phyloP scores from a whole-genome alignment of 2,797 vertebrate species.

The Sparidentex hasta region DNA sequence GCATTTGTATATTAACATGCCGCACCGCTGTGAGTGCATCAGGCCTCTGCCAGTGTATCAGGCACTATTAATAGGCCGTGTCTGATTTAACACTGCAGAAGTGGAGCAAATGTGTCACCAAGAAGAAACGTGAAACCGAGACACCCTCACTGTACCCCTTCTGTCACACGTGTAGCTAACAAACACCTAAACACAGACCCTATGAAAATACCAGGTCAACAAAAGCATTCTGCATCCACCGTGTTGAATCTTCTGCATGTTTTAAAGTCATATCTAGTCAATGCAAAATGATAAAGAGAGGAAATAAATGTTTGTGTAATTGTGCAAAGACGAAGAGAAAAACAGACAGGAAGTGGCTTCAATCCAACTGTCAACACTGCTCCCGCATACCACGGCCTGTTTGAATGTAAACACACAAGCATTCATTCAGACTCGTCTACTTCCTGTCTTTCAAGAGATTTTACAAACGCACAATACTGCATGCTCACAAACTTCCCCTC shows the following conservation, averaged over 20 bases:
- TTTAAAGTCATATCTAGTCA: background rate
- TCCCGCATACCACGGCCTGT: conserved; percentile 4
- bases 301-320: background rate
- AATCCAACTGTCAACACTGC: background rate
- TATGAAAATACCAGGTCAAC: background rate
- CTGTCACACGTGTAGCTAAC: conserved; percentile 14
- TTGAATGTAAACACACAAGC: conserved; percentile 60
- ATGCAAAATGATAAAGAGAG: background rate
- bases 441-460: conserved; percentile 51
- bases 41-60: background rate
- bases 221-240: background rate
- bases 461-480: background rate
- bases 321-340: background rate
- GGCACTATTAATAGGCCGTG: conserved; percentile 59
- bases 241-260: background rate
- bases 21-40: background rate
- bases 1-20: background rate
- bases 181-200: background rate
- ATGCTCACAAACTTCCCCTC: background rate
- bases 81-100: conserved; percentile 42
- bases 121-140: conserved; percentile 24
- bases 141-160: conserved; percentile 23
- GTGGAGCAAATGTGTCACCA: conserved; percentile 34
- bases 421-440: conserved; percentile 27
- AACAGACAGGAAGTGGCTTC: conserved; percentile 29